A percentile compares a stretch with the other conserved stretches of the same genome.
Evolutionary conservation across 92 coral and sea anemone species (phyloP).

Genomic region (Anthopleura xanthogrammica): DNA sequence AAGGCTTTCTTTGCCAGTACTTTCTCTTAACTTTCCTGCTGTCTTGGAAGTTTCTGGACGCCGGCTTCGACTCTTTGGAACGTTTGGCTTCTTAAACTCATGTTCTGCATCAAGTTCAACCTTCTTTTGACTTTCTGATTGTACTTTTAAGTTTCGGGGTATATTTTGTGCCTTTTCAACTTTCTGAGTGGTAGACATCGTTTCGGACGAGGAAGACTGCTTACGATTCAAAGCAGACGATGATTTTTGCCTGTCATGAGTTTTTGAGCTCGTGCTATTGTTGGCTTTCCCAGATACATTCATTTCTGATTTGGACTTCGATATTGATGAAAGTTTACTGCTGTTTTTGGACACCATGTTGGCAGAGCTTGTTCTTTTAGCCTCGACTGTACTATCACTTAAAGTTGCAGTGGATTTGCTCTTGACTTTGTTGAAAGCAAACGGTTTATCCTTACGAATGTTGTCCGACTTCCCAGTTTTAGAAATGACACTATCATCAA

Average conservation of each 20-base stretch:
- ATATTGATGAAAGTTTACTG: background rate
- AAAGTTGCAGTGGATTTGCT: conserved; percentile 4
- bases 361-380: background rate
- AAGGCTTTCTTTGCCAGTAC: conserved; percentile 2
- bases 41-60: conserved; percentile 9
- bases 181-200: conserved; percentile 13
- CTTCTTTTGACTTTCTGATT: background rate
- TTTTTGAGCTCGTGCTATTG: background rate
- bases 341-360: background rate
- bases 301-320: conserved; percentile 17
- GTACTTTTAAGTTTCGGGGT: background rate
- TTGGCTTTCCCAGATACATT: conserved; percentile 5
- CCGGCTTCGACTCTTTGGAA: conserved; percentile 3
- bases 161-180: conserved; percentile 4
- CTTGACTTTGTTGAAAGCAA: background rate
- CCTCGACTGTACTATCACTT: background rate
- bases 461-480: background rate
- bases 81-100: conserved; percentile 9
- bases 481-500: conserved; percentile 3
- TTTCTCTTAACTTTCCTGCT: conserved; percentile 3
- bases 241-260: background rate
- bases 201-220: conserved; percentile 32
- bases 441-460: conserved; percentile 1
- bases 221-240: background rate
- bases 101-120: background rate